These are phyloP conservation scores for Saccostrea cuccullata DNA, from an alignment of 1,140 invertebrate species.

Conservation along the genomic window DNA sequence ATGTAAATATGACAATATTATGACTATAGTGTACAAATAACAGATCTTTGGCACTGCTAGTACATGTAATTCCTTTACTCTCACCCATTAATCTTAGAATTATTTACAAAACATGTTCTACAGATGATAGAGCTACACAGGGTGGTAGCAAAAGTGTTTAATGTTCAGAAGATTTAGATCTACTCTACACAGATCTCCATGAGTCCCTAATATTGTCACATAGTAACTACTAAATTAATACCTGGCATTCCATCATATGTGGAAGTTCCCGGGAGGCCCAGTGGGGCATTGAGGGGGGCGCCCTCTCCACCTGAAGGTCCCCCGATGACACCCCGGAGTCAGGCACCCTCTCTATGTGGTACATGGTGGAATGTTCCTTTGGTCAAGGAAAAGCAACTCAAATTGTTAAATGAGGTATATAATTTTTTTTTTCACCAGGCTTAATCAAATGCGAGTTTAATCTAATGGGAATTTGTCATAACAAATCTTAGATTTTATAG, in stretches of 20 bases:
- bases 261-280: slow-evolving; percentile 60
- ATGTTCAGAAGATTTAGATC: too few species aligned
- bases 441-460: too few species aligned
- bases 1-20: not conserved
- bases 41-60: not conserved
- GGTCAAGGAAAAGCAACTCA: slow-evolving; percentile 56
- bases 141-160: too few species aligned
- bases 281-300: slow-evolving; percentile 49
- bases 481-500: too few species aligned
- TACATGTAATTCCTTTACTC: too few species aligned
- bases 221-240: slow-evolving; percentile 45
- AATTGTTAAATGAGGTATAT: not conserved
- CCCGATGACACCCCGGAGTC: slow-evolving; percentile 27
- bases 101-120: too few species aligned
- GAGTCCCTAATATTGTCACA: not conserved
- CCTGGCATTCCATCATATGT: slow-evolving; percentile 69
- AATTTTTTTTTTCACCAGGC: too few species aligned
- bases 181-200: too few species aligned
- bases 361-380: slow-evolving; percentile 65
- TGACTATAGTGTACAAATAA: not conserved
- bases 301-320: slow-evolving; percentile 8
- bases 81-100: too few species aligned
- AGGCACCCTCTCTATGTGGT: slow-evolving; percentile 67
- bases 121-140: too few species aligned
- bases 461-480: too few species aligned